phyloP scores from a whole-genome alignment of 2,888 invertebrate genomes.

The Dynastes grantii region DNA sequence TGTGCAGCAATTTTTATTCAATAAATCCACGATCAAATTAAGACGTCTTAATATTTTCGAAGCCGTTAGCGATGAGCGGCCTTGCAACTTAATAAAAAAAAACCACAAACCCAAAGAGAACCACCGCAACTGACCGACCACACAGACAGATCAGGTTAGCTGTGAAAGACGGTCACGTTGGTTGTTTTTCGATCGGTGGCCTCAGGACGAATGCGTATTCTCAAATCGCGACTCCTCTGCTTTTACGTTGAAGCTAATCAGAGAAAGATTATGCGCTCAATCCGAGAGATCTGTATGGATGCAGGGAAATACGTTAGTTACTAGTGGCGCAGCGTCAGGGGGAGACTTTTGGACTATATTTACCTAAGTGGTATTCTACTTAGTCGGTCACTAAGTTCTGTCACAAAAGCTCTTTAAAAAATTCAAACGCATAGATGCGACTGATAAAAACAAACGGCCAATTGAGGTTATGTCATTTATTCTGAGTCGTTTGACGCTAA shows the following conservation, averaged over 20 bases:
- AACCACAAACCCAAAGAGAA: constrained; percentile 60
- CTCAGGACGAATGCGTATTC: constrained; percentile 42
- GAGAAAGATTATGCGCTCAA: too few species aligned
- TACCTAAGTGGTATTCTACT: too few species aligned
- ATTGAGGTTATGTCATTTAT: too few species aligned
- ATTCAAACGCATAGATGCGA: too few species aligned
- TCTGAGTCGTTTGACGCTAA: too few species aligned
- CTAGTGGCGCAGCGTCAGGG: too few species aligned
- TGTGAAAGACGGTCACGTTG: constrained; percentile 55
- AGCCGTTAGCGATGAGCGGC: constrained; percentile 61
- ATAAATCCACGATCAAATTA: constrained; percentile 58
- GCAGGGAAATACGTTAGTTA: too few species aligned
- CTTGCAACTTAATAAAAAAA: constrained; percentile 60
- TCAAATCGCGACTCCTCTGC: constrained; percentile 18
- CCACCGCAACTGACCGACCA: constrained; percentile 61
- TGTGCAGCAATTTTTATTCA: constrained; percentile 57
- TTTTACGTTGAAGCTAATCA: neutral
- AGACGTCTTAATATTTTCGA: constrained; percentile 55
- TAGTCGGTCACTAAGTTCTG: too few species aligned
- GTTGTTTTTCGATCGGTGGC: constrained; percentile 47
- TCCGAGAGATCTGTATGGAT: too few species aligned
- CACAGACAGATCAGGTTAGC: constrained; percentile 59
- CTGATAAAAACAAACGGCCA: too few species aligned
- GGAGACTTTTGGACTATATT: too few species aligned
- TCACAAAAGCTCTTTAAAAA: too few species aligned